Base-by-base conservation (phyloP, 1,140 invertebrate genomes). In the Chelonus insularis region DNA sequence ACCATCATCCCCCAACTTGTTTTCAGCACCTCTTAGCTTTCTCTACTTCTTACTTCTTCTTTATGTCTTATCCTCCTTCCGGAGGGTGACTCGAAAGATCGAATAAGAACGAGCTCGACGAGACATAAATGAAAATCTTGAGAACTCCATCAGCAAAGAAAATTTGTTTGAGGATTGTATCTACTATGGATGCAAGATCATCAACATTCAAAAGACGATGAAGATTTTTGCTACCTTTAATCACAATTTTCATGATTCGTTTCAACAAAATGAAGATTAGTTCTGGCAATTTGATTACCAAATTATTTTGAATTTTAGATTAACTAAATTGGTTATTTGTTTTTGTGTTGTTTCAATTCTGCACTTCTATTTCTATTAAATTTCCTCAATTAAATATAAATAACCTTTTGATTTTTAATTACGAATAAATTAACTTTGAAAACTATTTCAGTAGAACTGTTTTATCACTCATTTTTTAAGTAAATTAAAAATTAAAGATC, bases 41-140 rank as follows among this genome's bases (percentile, higher is more conserved):
- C 41, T 45, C 48, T 50, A 56, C 32, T 60, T 36, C 20, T 54
- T 41, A 11, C 29, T 48, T 39, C 12, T 23, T 14, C 11, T 18
- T 23, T 29, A 29, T 7, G 9, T 23, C 18, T 11, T n/a, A 11
- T 32, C 14, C 14, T 18, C 16, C 16, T 43, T 43, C 41, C 41
- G 12, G 41, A 43, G 41, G 16, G 16, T 43, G 41, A 14, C 18
- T 43, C 41, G n/a, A n/a, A 43, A 43, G 12, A 43, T 43, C 41
- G 12, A 43, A 9, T 14, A n/a, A n/a, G 12, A 39, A 39, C 37
- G 14, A n/a, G n/a, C 37, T 39, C n/a, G 9, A 43, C 12, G 41
- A 43, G 7, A 16, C 41, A 12, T 39, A 43, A 43, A 43, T 43
- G 41, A 43, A 43, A 18, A 43, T 18, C 41, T 43, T 18, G 14